Conservation (phyloP, 2,797 vertebrate genomes). For the Orientallactaga sibirica region DNA sequence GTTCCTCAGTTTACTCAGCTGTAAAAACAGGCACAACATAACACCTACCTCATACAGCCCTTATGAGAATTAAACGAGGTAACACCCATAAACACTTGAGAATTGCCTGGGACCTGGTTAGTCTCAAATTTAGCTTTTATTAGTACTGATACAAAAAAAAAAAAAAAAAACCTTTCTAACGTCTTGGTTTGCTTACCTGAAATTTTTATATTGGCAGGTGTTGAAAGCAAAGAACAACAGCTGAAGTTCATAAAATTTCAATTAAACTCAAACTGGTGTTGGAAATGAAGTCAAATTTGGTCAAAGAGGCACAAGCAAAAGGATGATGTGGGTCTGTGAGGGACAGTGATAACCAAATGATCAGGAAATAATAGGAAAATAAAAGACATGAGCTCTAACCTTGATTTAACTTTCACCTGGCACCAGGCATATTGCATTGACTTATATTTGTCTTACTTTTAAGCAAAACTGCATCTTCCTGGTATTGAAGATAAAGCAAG, state of each 20-base stretch:
- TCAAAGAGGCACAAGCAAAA: not conserved
- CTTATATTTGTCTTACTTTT: not conserved
- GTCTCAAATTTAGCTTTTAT: constrained; percentile 50
- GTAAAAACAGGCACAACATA: constrained; percentile 53
- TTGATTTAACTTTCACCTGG: not conserved
- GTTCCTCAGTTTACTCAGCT: constrained; percentile 65
- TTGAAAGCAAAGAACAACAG: constrained; percentile 52
- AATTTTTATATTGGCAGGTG: constrained; percentile 24
- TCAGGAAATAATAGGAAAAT: not conserved
- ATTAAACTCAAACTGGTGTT: not conserved
- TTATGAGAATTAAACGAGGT: constrained; percentile 40
- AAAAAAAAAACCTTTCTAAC: not conserved
- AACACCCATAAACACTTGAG: constrained; percentile 16
- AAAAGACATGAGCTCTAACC: not conserved
- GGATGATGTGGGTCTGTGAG: not conserved
- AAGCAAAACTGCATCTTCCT: constrained; percentile 9
- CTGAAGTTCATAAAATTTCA: constrained; percentile 23
- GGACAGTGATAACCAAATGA: not conserved
- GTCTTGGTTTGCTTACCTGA: constrained; percentile 48
- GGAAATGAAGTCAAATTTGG: constrained; percentile 7
- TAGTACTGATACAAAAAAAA: constrained; percentile 36
- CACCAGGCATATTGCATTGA: not conserved
- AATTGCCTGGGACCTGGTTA: constrained; percentile 13
- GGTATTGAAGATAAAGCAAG: not conserved
- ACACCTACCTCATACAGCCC: constrained; percentile 17